A percentile compares a stretch with the other conserved stretches of the same genome.
These are phyloP conservation scores for Cephalopachus bancanus DNA, from an alignment of 2,797 vertebrate species.

Conservation along the genomic window DNA sequence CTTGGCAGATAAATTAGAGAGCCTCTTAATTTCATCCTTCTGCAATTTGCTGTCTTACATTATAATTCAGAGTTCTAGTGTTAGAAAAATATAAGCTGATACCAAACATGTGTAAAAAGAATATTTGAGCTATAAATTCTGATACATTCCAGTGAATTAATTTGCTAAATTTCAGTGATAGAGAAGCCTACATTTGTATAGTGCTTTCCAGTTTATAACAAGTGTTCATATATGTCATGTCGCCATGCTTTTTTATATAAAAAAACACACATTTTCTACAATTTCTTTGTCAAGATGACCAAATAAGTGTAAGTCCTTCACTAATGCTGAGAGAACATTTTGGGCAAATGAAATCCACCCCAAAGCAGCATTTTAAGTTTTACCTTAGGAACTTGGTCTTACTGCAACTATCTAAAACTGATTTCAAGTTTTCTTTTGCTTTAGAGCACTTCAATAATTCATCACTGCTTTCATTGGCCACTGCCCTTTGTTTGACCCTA, in stretches of 20 bases:
- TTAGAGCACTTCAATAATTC: constrained; percentile 59
- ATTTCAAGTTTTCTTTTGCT: constrained; percentile 31
- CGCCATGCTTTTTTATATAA: not conserved
- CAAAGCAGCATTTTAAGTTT: not conserved
- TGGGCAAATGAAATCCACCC: not conserved
- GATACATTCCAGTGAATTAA: not conserved
- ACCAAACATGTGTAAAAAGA: not conserved
- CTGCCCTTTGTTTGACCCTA: constrained; percentile 29
- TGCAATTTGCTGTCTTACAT: not conserved
- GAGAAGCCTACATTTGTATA: not conserved
- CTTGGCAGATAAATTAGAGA: not conserved
- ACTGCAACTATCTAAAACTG: constrained; percentile 42
- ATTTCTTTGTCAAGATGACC: not conserved
- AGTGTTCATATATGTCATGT: not conserved
- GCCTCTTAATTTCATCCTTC: not conserved
- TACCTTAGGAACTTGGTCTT: not conserved
- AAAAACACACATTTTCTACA: not conserved
- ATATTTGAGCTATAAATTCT: not conserved
- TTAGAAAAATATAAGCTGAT: not conserved
- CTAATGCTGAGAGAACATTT: not conserved
- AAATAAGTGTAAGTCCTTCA: not conserved
- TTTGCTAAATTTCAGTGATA: not conserved
- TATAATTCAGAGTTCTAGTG: not conserved
- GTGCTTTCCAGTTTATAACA: not conserved
- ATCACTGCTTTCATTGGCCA: constrained; percentile 33